phyloP scores from a whole-genome alignment of 1,140 invertebrate genomes.

The Rhynchophorus ferrugineus region DNA sequence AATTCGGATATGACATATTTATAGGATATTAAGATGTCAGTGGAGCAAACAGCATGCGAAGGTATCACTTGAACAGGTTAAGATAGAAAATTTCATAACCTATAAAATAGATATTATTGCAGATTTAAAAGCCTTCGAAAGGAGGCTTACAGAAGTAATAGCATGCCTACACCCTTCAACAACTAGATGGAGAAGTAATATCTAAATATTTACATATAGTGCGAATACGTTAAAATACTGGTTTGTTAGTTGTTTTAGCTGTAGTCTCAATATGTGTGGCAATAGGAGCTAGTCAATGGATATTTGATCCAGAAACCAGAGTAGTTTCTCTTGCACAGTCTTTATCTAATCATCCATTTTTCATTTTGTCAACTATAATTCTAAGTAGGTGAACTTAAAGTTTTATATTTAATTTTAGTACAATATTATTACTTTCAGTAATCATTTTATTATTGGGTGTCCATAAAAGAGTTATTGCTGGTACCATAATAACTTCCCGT shows the following conservation, averaged over 20 bases:
- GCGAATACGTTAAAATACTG: no score
- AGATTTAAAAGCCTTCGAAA: constrained; percentile 96
- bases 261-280: constrained; percentile 82
- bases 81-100: constrained; percentile 30
- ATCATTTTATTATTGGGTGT: constrained; percentile 86
- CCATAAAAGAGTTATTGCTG: constrained; percentile 91
- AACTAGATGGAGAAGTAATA: constrained; percentile 88
- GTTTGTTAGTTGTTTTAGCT: constrained; percentile 74
- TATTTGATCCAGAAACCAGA: constrained; percentile 83
- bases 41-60: constrained; percentile 70
- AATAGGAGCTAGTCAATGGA: constrained; percentile 89
- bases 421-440: constrained; percentile 50
- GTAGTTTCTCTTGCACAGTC: constrained; percentile 85
- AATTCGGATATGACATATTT: no score
- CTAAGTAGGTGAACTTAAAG: constrained; percentile 51
- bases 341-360: constrained; percentile 91
- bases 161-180: constrained; percentile 85
- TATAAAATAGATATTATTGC: constrained; percentile 45
- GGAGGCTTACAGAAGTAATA: constrained; percentile 93
- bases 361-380: constrained; percentile 81
- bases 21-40: constrained; percentile 50
- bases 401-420: background rate
- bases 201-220: no score
- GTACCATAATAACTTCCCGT: constrained; percentile 88
- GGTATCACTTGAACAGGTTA: constrained; percentile 43